Conservation (phyloP, 2,888 invertebrate genomes). For the Mesorhabditis belari region DNA sequence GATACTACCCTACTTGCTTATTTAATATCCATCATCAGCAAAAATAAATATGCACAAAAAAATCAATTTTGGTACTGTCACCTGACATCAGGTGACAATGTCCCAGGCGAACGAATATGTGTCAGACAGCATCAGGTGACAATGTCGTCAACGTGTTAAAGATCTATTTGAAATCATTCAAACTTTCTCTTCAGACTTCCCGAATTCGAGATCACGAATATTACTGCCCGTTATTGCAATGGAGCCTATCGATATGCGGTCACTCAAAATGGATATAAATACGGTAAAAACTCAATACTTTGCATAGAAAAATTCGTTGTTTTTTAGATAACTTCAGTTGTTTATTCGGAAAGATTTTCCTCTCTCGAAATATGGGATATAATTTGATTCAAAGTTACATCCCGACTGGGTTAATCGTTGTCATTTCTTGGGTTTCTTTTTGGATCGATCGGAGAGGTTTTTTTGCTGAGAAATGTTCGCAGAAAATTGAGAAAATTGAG, state of each 20-base stretch:
- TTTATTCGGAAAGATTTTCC: conserved; percentile 25
- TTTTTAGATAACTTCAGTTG: conserved; percentile 30
- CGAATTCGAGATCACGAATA: conserved; percentile 17
- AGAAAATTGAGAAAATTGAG: no score
- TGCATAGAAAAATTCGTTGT: background rate
- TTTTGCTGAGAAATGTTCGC: no score
- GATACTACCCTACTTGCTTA: no score
- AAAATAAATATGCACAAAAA: no score
- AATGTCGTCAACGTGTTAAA: no score
- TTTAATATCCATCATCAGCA: no score
- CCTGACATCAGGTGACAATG: no score
- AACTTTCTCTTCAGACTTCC: no score
- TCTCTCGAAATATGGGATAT: conserved; percentile 32
- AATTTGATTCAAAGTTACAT: conserved; percentile 30
- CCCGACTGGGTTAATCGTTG: conserved; percentile 25
- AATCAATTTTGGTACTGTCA: no score
- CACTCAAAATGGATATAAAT: conserved; percentile 19
- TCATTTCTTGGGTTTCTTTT: conserved; percentile 40
- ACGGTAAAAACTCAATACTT: conserved; percentile 6
- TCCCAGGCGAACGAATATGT: no score
- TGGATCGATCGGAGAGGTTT: conserved; percentile 26
- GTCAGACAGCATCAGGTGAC: no score
- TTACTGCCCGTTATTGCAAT: conserved; percentile 12
- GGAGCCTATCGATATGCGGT: conserved; percentile 26
- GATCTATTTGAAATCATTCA: no score